Conservation (phyloP, 2,797 vertebrate species). For the Lerista edwardsae region DNA sequence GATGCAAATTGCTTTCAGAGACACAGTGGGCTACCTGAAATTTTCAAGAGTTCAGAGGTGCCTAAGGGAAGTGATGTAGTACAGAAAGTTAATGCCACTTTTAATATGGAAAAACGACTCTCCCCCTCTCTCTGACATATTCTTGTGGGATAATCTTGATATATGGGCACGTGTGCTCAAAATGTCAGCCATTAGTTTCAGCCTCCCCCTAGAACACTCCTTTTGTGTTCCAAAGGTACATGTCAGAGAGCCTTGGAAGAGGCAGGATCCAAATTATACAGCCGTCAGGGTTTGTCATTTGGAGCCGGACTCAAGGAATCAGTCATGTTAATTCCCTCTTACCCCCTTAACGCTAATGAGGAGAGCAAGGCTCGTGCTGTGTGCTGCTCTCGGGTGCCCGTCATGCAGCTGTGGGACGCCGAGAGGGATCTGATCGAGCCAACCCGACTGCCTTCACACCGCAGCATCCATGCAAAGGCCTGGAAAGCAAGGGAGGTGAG, state of each 20-base stretch:
- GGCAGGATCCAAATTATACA: conserved; percentile 43
- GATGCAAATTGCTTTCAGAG: conserved; percentile 32
- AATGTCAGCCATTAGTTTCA: conserved; percentile 81
- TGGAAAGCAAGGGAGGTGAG: conserved; percentile 12
- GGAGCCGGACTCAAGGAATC: conserved; percentile 50
- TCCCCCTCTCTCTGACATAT: conserved; percentile 72
- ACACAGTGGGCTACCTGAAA: conserved; percentile 66
- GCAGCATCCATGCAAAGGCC: conserved; percentile 27
- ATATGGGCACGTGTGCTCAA: conserved; percentile 75
- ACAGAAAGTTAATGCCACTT: conserved; percentile 80
- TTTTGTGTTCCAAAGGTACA: conserved; percentile 60
- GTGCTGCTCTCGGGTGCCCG: conserved; percentile 11
- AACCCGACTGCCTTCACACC: background rate
- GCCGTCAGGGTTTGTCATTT: conserved; percentile 58
- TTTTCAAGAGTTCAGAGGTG: conserved; percentile 76
- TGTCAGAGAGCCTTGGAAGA: conserved; percentile 59
- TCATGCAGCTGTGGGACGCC: conserved; percentile 2
- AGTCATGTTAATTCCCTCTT: conserved; percentile 48
- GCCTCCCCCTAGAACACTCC: conserved; percentile 69
- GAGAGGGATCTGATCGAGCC: conserved; percentile 30
- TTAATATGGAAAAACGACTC: conserved; percentile 81
- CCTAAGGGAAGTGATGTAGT: conserved; percentile 69
- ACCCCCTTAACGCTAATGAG: conserved; percentile 37
- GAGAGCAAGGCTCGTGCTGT: conserved; percentile 29
- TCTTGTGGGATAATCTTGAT: conserved; percentile 80